A percentile compares a stretch with the other conserved stretches of the same genome.
phyloP scores from a whole-genome alignment of 2,113 vertebrate genomes.

The Dicrurus megarhynchus region DNA sequence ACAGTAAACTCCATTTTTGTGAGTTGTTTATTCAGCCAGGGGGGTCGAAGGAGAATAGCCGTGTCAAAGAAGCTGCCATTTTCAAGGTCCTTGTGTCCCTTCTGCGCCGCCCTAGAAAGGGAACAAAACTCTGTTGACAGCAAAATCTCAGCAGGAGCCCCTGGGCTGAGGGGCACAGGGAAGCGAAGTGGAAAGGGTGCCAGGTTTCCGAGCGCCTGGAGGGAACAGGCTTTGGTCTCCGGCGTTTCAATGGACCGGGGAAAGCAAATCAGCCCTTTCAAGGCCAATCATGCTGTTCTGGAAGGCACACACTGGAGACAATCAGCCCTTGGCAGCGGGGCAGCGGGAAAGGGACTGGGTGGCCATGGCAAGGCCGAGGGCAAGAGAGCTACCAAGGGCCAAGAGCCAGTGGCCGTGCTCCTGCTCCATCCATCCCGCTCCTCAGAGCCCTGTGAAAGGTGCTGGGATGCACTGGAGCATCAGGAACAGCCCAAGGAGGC shows the following conservation, averaged over 20 bases:
- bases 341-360: neutral
- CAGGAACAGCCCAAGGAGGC: neutral
- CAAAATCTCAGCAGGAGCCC: constrained; percentile 49
- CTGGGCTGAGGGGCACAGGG: constrained; percentile 12
- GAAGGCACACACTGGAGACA: neutral
- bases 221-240: constrained; percentile 44
- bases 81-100: constrained; percentile 55
- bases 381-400: neutral
- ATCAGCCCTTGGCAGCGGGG: neutral
- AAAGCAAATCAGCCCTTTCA: constrained; percentile 55
- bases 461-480: neutral
- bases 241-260: neutral
- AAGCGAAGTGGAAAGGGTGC: constrained; percentile 36
- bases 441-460: neutral
- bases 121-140: constrained; percentile 66
- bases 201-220: constrained; percentile 35
- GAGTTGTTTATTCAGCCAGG: constrained; percentile 47
- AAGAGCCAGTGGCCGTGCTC: rapidly evolving
- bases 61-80: constrained; percentile 54
- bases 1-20: constrained; percentile 38
- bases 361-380: neutral
- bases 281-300: neutral
- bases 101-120: neutral
- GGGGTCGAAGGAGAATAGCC: constrained; percentile 37
- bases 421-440: neutral